Conservation (phyloP, 2,888 invertebrate species). For the Pyrochroa serraticornis region DNA sequence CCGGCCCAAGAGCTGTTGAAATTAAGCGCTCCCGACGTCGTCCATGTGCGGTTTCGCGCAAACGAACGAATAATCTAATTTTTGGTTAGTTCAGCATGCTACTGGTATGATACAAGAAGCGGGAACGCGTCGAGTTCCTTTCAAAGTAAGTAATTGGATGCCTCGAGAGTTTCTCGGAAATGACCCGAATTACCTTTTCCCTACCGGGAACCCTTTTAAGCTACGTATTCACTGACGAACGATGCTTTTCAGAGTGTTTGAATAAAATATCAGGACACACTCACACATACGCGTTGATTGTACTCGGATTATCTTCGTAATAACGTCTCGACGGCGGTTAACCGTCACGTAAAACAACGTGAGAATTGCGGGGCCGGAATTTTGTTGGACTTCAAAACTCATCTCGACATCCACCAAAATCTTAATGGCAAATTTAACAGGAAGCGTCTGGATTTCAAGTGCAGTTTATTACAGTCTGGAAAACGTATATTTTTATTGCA, state of each 20-base stretch:
- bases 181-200: slow-evolving; percentile 23
- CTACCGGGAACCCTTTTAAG: slow-evolving; percentile 25
- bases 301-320: slow-evolving; percentile 18
- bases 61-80: slow-evolving; percentile 17
- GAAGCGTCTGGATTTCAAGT: too few relatives aligned
- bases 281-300: slow-evolving; percentile 8
- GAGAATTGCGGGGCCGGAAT: background rate
- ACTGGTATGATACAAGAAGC: slow-evolving; percentile 16
- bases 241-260: slow-evolving; percentile 25
- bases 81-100: slow-evolving; percentile 5
- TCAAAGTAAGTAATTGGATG: slow-evolving; percentile 25
- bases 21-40: too few relatives aligned
- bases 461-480: too few relatives aligned
- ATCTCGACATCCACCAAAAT: too few relatives aligned
- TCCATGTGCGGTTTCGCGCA: slow-evolving; percentile 1
- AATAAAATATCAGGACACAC: slow-evolving; percentile 26
- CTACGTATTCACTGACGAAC: slow-evolving; percentile 27
- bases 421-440: too few relatives aligned
- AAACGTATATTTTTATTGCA: slow-evolving; percentile 5
- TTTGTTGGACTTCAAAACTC: too few relatives aligned
- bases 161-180: slow-evolving; percentile 21
- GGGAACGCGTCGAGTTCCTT: slow-evolving; percentile 11
- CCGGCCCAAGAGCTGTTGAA: too few relatives aligned
- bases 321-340: slow-evolving; percentile 18
- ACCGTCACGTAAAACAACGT: slow-evolving; percentile 14